Percentiles rank a stretch among this genome's conserved stretches.
Conservation (phyloP, 2,888 invertebrate species). For the Troglohyphantes excavatus region DNA sequence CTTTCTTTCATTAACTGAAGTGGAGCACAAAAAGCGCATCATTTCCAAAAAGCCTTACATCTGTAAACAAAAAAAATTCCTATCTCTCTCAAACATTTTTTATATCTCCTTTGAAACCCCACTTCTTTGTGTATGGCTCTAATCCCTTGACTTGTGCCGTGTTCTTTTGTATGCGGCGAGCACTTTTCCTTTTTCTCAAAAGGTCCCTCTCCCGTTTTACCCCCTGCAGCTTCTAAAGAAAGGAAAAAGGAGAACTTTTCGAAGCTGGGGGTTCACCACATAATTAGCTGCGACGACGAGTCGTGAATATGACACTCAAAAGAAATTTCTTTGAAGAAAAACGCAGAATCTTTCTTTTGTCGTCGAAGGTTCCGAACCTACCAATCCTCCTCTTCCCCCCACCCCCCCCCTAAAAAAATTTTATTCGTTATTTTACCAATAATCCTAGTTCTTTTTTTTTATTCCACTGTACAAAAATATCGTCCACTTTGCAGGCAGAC, state of each 20-base stretch:
- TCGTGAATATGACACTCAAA: constrained; percentile 73
- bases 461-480: constrained; percentile 50
- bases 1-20: constrained; percentile 42
- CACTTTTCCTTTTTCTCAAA: constrained; percentile 73
- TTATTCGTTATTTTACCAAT: constrained; percentile 71
- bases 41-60: constrained; percentile 56
- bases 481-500: constrained; percentile 31
- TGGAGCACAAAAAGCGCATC: constrained; percentile 41
- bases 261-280: constrained; percentile 60
- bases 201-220: neutral
- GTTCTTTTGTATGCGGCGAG: constrained; percentile 55
- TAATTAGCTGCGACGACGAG: constrained; percentile 68
- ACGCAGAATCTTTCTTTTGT: constrained; percentile 50
- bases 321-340: constrained; percentile 49
- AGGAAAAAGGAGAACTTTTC: constrained; percentile 42
- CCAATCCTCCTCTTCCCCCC: constrained; percentile 21
- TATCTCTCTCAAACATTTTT: constrained; percentile 12
- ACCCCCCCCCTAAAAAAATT: neutral
- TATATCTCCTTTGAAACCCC: constrained; percentile 23
- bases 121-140: constrained; percentile 29
- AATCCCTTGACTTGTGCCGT: constrained; percentile 22
- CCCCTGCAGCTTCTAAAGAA: constrained; percentile 58
- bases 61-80: constrained; percentile 57
- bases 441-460: constrained; percentile 56
- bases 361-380: constrained; percentile 46